Conservation (phyloP, 2,888 invertebrate species). For the Caenorhabditis sp. region DNA sequence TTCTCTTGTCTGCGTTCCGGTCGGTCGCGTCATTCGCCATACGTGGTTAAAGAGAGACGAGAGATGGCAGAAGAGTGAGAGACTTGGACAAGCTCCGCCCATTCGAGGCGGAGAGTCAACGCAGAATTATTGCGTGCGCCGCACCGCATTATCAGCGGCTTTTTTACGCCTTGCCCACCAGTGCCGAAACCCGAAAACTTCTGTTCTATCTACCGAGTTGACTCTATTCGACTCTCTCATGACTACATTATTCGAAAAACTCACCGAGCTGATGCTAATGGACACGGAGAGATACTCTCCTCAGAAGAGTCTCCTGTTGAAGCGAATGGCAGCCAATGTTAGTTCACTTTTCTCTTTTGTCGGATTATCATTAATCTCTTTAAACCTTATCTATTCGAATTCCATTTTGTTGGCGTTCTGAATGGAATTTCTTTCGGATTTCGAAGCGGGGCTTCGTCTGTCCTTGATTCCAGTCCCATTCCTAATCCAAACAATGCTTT, state of each 20-base stretch:
- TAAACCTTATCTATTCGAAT: not conserved
- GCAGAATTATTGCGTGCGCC: not conserved
- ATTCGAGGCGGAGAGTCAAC: slow-evolving; percentile 21
- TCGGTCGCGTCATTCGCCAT: slow-evolving; percentile 26
- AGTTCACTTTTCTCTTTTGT: slow-evolving; percentile 16
- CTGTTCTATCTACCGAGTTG: slow-evolving; percentile 10
- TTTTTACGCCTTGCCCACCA: slow-evolving; percentile 44
- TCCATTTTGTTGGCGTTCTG: not conserved
- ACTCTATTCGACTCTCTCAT: too few species aligned
- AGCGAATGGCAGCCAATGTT: slow-evolving; percentile 58
- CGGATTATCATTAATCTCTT: not conserved
- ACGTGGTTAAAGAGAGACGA: not conserved
- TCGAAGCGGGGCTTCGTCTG: too few species aligned
- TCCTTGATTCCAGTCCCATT: not conserved
- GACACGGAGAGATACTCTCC: slow-evolving; percentile 33
- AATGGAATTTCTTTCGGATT: too few species aligned
- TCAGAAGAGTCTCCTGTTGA: slow-evolving; percentile 36
- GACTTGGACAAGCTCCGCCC: slow-evolving; percentile 41
- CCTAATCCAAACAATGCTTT: not conserved
- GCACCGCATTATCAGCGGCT: slow-evolving; percentile 53
- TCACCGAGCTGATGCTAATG: slow-evolving; percentile 48
- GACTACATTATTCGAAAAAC: slow-evolving; percentile 50
- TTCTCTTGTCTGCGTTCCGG: slow-evolving; percentile 26
- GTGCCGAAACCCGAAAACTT: slow-evolving; percentile 21
- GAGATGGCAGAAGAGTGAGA: slow-evolving; percentile 17